phyloP scores from a whole-genome alignment of 2,888 invertebrate species.

The Thalpophila matura region DNA sequence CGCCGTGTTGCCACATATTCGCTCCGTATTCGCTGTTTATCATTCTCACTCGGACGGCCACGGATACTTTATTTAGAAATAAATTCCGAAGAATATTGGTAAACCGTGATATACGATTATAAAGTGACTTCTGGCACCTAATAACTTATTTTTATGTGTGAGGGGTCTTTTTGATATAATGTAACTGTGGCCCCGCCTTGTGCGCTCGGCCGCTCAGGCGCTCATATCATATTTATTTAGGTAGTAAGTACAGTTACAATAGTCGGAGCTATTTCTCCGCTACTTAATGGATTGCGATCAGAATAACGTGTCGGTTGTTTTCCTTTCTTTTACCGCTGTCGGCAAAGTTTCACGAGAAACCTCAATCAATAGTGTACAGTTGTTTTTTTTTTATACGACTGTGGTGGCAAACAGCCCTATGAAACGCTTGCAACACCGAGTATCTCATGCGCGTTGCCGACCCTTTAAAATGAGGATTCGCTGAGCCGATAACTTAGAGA shows the following conservation, averaged over 20 bases:
- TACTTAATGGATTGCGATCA: neutral
- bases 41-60: slow-evolving; percentile 22
- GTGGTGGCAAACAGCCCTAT: too few relatives aligned
- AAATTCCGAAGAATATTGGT: slow-evolving; percentile 29
- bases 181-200: too few relatives aligned
- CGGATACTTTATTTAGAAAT: slow-evolving; percentile 41
- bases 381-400: too few relatives aligned
- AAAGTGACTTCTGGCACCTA: slow-evolving; percentile 18
- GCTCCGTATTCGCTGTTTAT: too few relatives aligned
- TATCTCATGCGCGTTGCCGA: too few relatives aligned
- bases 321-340: neutral
- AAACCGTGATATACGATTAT: slow-evolving; percentile 38
- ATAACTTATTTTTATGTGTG: slow-evolving; percentile 39
- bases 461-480: too few relatives aligned
- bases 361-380: too few relatives aligned
- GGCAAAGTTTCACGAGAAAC: too few relatives aligned
- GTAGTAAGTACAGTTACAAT: slow-evolving; percentile 3
- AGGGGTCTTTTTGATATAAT: neutral
- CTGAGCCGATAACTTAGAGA: too few relatives aligned
- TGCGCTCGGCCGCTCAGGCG: too few relatives aligned
- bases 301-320: neutral
- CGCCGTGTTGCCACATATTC: neutral
- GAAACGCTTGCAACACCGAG: too few relatives aligned
- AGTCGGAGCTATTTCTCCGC: neutral
- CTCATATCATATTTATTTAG: neutral